Conservation (phyloP, 2,113 vertebrate genomes). For the Cynopterus brachyotis region DNA sequence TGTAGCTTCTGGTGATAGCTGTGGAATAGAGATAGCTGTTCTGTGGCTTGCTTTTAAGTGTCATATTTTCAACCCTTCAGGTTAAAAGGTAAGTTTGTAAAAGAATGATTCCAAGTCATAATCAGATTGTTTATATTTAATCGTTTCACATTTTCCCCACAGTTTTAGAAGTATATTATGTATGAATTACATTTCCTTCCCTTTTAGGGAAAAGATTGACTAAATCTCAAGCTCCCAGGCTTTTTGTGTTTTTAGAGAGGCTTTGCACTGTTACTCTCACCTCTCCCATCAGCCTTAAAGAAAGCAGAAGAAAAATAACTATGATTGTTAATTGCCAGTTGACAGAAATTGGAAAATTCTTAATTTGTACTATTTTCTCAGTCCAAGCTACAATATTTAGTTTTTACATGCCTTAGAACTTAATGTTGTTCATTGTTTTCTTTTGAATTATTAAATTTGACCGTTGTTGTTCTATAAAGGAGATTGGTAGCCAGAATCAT, state of each 20-base stretch:
- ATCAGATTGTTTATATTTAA: constrained; percentile 25
- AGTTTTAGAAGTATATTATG: constrained; percentile 31
- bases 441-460: constrained; percentile 44
- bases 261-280: constrained; percentile 4
- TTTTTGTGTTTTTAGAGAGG: constrained; percentile 34
- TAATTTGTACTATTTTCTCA: constrained; percentile 41
- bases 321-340: constrained; percentile 16
- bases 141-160: constrained; percentile 22
- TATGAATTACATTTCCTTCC: constrained; percentile 41
- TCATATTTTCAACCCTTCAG: neutral
- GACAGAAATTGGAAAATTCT: constrained; percentile 32
- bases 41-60: constrained; percentile 43
- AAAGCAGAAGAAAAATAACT: constrained; percentile 33
- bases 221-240: constrained; percentile 27
- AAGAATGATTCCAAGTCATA: neutral
- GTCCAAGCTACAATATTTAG: neutral
- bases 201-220: neutral
- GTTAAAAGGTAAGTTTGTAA: constrained; percentile 35
- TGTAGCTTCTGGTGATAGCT: neutral
- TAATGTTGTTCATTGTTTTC: constrained; percentile 22
- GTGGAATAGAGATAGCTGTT: constrained; percentile 69
- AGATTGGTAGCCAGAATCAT: constrained; percentile 16
- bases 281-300: constrained; percentile 29
- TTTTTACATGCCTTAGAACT: constrained; percentile 11
- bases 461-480: constrained; percentile 9